phyloP scores from a whole-genome alignment of 2,888 invertebrate species.

The Baccha elongata region DNA sequence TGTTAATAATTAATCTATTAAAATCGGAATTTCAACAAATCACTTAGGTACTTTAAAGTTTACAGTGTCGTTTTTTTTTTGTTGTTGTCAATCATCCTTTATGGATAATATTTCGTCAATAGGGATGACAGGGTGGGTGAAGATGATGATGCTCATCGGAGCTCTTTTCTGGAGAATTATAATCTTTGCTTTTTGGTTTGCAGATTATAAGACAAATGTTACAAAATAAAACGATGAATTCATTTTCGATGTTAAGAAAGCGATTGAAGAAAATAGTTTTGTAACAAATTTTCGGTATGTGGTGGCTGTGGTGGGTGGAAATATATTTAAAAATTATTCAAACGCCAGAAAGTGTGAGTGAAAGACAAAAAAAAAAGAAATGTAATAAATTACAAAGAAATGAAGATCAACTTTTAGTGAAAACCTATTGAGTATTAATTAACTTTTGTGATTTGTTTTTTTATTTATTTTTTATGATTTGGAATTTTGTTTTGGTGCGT shows the following conservation, averaged over 20 bases:
- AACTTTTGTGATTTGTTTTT: neutral
- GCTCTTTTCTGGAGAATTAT: conserved; percentile 16
- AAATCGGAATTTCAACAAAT: conserved; percentile 2
- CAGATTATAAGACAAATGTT: conserved; percentile 26
- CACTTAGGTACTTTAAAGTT: conserved; percentile 23
- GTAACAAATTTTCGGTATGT: conserved; percentile 3
- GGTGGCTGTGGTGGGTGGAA: conserved; percentile 1
- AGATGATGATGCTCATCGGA: neutral
- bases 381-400: conserved; percentile 4
- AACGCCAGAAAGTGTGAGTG: conserved; percentile 18
- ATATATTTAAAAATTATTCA: conserved; percentile 50
- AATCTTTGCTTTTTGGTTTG: neutral
- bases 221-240: conserved; percentile 21
- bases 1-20: conserved; percentile 16
- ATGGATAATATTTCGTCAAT: neutral
- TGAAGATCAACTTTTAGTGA: neutral
- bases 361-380: conserved; percentile 22
- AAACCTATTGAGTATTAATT: neutral
- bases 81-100: conserved; percentile 17
- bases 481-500: neutral
- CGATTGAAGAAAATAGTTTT: neutral
- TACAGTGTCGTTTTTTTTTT: conserved; percentile 24
- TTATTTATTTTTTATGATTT: neutral
- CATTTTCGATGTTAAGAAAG: neutral
- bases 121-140: neutral